A percentile compares a stretch with the other conserved stretches of the same genome.
Evolutionary conservation across 1,140 invertebrate species (phyloP).

Genomic region (Lepidostoma basale): DNA sequence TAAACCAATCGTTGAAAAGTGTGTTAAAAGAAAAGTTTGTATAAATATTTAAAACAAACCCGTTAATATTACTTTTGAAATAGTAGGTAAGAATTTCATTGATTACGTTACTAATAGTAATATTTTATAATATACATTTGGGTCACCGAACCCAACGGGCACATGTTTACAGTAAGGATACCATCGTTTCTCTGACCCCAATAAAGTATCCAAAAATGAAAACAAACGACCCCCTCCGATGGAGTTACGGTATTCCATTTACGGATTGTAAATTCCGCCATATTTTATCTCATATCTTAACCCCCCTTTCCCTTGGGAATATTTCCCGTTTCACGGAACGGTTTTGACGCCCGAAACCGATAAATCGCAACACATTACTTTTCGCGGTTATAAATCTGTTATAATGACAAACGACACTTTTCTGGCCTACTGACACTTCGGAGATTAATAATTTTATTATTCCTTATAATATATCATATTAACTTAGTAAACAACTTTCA

Average conservation of each 20-base stretch:
- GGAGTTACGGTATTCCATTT: neutral
- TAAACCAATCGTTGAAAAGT: too few relatives aligned
- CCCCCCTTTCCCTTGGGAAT: neutral
- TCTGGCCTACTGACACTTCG: neutral
- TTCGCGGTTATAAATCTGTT: conserved; percentile 5
- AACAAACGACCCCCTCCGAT: neutral
- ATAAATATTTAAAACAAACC: too few relatives aligned
- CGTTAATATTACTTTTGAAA: too few relatives aligned
- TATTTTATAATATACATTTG: too few relatives aligned
- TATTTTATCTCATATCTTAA: neutral
- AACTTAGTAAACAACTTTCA: too few relatives aligned
- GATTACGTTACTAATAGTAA: too few relatives aligned
- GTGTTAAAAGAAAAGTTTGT: too few relatives aligned
- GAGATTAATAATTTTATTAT: conserved; percentile 16
- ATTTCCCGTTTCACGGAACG: neutral
- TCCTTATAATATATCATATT: too few relatives aligned
- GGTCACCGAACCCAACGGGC: too few relatives aligned
- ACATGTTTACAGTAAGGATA: neutral
- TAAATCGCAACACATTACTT: conserved; percentile 6
- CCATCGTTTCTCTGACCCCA: neutral
- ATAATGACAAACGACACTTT: conserved; percentile 10
- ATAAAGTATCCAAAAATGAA: conserved; percentile 10
- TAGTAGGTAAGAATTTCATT: too few relatives aligned
- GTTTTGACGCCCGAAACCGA: neutral
- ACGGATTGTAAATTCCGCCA: neutral